phyloP scores from a whole-genome alignment of 2,113 vertebrate species.

The Lycaon pictus region DNA sequence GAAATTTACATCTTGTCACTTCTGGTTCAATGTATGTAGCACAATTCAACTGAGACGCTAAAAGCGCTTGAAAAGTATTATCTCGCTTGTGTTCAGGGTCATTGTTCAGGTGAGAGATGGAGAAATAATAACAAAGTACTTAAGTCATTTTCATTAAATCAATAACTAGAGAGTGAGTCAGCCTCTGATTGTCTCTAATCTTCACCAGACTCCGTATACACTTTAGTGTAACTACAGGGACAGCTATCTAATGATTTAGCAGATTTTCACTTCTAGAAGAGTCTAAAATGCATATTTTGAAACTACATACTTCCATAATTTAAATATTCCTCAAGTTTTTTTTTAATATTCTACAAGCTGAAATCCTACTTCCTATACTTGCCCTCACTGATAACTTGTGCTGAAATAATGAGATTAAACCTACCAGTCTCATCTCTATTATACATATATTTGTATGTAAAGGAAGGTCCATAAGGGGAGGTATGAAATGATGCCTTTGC shows the following conservation, averaged over 20 bases:
- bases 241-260: not conserved
- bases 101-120: not conserved
- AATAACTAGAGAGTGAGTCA: not conserved
- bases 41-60: not conserved
- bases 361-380: not conserved
- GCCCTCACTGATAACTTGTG: not conserved
- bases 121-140: conserved; percentile 1
- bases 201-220: not conserved
- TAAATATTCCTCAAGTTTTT: not conserved
- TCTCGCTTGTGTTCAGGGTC: not conserved
- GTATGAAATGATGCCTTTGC: conserved; percentile 17
- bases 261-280: not conserved
- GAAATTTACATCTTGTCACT: not conserved
- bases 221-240: not conserved
- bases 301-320: not conserved
- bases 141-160: not conserved
- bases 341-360: not conserved
- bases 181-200: not conserved
- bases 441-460: not conserved
- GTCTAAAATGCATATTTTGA: not conserved
- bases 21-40: not conserved
- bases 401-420: not conserved
- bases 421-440: not conserved
- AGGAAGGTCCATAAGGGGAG: not conserved
- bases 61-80: not conserved